Percentiles rank a stretch among this genome's conserved stretches.
phyloP scores from a whole-genome alignment of 2,888 invertebrate genomes.

The Scrobipalpa costella region DNA sequence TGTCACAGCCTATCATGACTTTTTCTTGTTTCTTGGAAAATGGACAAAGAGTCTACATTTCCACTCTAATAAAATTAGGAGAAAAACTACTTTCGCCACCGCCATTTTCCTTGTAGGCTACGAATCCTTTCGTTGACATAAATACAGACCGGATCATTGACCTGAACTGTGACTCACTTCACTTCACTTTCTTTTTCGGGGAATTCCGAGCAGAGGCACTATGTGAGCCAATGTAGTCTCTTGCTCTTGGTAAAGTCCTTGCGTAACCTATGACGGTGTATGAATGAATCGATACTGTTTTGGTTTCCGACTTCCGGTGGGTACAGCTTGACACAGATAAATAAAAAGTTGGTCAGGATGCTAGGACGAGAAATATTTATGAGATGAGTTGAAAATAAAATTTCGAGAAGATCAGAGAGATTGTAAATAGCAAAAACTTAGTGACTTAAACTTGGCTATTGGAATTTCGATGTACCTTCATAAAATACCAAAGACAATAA shows the following conservation, averaged over 20 bases:
- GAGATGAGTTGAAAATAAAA: too few species aligned
- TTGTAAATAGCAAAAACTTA: too few species aligned
- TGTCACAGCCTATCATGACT: too few species aligned
- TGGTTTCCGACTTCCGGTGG: constrained; percentile 4
- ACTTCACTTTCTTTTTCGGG: constrained; percentile 65
- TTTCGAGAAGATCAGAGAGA: too few species aligned
- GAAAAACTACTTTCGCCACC: constrained; percentile 2
- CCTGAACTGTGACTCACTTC: constrained; percentile 42
- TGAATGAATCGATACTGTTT: neutral
- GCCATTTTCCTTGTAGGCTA: constrained; percentile 2
- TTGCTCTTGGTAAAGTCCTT: constrained; percentile 19
- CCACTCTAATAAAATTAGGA: neutral
- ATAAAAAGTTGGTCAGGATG: neutral
- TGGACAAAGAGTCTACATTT: too few species aligned
- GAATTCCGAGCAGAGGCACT: constrained; percentile 28
- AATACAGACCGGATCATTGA: constrained; percentile 43
- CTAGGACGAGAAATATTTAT: neutral
- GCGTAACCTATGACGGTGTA: constrained; percentile 17
- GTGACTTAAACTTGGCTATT: too few species aligned
- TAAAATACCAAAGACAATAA: too few species aligned
- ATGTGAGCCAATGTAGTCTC: neutral
- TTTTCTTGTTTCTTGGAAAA: too few species aligned
- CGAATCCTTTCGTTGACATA: constrained; percentile 13
- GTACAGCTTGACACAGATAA: neutral
- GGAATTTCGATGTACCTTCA: too few species aligned